phyloP scores from a whole-genome alignment of 2,888 invertebrate species.

The Seira ritae region DNA sequence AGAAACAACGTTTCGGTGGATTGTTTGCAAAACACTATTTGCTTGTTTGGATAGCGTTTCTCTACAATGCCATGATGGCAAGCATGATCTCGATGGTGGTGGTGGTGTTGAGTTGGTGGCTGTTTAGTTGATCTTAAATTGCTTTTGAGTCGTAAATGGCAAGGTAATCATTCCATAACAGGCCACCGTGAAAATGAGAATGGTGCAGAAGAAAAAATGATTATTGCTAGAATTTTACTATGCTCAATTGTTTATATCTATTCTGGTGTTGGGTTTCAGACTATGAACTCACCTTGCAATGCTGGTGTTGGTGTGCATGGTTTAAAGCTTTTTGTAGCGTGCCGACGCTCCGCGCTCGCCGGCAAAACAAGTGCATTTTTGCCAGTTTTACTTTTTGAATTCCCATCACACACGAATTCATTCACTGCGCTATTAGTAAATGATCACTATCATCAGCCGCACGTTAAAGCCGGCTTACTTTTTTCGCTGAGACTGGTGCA shows the following conservation, averaged over 20 bases:
- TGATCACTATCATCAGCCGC: constrained; percentile 47
- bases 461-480: constrained; percentile 41
- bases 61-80: not conserved
- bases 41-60: not conserved
- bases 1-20: not conserved
- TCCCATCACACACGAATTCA: constrained; percentile 28
- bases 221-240: not conserved
- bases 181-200: constrained; percentile 42
- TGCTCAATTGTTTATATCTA: not conserved
- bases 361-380: not conserved
- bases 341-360: constrained; percentile 28
- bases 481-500: not conserved
- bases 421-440: constrained; percentile 22
- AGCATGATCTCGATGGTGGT: not conserved
- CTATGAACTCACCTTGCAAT: not conserved
- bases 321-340: constrained; percentile 46
- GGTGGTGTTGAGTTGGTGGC: not conserved
- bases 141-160: constrained; percentile 18
- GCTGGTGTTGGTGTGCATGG: constrained; percentile 20
- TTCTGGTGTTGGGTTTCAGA: not conserved
- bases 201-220: not conserved
- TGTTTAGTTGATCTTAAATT: constrained; percentile 1
- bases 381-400: constrained; percentile 20
- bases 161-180: constrained; percentile 31
- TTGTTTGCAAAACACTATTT: constrained; percentile 6